Base-by-base conservation (phyloP, 2,888 invertebrate genomes). In the Enchytraeus crypticus region DNA sequence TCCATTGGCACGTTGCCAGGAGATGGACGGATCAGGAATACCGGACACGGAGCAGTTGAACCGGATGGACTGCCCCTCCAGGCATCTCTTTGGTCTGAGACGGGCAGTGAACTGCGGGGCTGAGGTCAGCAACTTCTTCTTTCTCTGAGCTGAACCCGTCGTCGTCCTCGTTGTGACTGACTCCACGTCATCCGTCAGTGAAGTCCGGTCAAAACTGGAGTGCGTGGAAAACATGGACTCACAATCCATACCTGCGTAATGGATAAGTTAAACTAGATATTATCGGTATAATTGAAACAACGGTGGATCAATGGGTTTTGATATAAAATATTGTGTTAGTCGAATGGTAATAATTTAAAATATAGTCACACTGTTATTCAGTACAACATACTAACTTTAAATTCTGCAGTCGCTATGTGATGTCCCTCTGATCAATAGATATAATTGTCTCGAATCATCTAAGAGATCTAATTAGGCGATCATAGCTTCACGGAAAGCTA, bases 1-100 rank as follows among this genome's bases (percentile, higher is more conserved):
- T 26, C 54, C 45, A 38, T 58, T 64, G 27, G 62, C 66, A 26
- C 60, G 61, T 57, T 59, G 59, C 67, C 67, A 67, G 26, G 57
- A 49, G 57, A 66, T 62, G 23, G 62, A 62, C 21, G 67, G 66
- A 32, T 63, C 53, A 18, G 67, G 67, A 32, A 64, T 46, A 29
- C 64, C 66, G 5, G 64, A 57, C 34, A 66, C 60, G 30, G 67
- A 64, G 33, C 65, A 66, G 61, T 66, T 66, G 61, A 67, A 64
- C 23, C 62, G 46, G 11, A 67, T 43, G 4, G 64, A 54, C 46
- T 62, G 61, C 4, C 65, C 65, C 46, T 62, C 61, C 14, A 23
- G 27, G 46, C 60, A 61, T 14, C 59, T 54, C 61, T 67, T 67
- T 1, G 65, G 62, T 27, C 66, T 55, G 33, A 67, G 59, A 45